A percentile compares a stretch with the other conserved stretches of the same genome.
Conservation (phyloP, 2,113 vertebrate species). For the Petrocephalus microphthalmus region DNA sequence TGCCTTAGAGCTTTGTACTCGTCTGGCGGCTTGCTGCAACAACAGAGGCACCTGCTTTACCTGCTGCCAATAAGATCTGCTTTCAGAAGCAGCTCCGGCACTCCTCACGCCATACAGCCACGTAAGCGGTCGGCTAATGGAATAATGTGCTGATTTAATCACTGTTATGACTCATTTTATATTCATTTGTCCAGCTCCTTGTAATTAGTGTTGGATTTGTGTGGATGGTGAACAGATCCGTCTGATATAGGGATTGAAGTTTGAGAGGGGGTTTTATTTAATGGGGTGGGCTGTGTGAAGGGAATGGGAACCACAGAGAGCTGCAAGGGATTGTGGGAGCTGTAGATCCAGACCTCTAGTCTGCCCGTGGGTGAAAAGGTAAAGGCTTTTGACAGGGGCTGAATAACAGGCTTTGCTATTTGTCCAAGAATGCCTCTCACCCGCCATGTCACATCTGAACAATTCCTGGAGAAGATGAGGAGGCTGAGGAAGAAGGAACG, state of each 20-base stretch:
- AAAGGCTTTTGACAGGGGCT: neutral
- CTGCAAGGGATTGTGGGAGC: neutral
- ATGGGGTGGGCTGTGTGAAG: neutral
- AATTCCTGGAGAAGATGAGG: neutral
- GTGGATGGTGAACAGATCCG: neutral
- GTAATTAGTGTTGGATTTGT: neutral
- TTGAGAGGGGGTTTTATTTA: neutral
- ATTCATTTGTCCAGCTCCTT: neutral
- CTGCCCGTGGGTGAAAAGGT: neutral
- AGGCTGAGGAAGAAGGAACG: neutral
- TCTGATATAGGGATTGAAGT: neutral
- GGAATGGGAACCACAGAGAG: neutral
- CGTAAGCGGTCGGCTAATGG: neutral
- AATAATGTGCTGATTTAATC: neutral
- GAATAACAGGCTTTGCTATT: neutral
- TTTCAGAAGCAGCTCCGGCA: neutral
- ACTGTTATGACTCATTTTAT: neutral
- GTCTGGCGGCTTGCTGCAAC: conserved; percentile 25
- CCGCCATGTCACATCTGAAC: neutral
- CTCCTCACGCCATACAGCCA: neutral
- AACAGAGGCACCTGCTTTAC: neutral
- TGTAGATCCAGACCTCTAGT: neutral
- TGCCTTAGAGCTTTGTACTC: conserved; percentile 3
- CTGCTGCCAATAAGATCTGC: neutral
- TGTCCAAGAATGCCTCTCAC: neutral